A percentile compares a stretch with the other conserved stretches of the same genome.
Conservation (phyloP, 2,888 invertebrate species). For the Gastrophysa polygoni region DNA sequence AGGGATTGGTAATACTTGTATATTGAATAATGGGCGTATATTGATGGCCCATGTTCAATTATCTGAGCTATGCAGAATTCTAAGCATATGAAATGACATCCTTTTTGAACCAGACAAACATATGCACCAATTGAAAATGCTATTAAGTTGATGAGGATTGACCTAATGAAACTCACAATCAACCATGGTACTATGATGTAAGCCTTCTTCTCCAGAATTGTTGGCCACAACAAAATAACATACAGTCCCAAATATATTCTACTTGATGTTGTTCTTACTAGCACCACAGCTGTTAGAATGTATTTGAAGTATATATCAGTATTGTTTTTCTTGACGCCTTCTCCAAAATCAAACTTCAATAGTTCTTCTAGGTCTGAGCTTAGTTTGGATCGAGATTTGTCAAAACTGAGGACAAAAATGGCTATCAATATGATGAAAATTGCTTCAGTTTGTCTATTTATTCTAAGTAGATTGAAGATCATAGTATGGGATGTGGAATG, state of each 20-base stretch:
- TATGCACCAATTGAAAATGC: conserved; percentile 28
- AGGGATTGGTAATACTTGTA: conserved; percentile 21
- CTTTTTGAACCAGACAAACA: conserved; percentile 31
- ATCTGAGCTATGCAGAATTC: conserved; percentile 35
- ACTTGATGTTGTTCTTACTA: conserved; percentile 16
- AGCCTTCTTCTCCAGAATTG: conserved; percentile 21
- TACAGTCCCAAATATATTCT: conserved; percentile 17
- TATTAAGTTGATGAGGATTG: conserved; percentile 27
- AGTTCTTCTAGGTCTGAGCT: conserved; percentile 17
- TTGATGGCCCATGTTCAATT: conserved; percentile 36
- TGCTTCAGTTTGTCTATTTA: conserved; percentile 17
- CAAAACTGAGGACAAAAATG: conserved; percentile 13
- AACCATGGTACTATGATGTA: conserved; percentile 37
- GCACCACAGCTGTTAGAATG: conserved; percentile 10
- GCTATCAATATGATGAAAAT: conserved; percentile 18
- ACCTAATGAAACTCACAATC: conserved; percentile 31
- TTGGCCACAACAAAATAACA: conserved; percentile 15
- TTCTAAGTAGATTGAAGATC: conserved; percentile 3
- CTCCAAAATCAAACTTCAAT: conserved; percentile 16
- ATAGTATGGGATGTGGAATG: conserved; percentile 1
- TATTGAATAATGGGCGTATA: conserved; percentile 37
- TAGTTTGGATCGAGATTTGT: conserved; percentile 10
- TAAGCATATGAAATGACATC: conserved; percentile 28
- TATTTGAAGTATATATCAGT: conserved; percentile 6
- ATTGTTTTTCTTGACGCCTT: conserved; percentile 7